Evolutionary conservation across 2,113 vertebrate species (phyloP), one percentile per base, ranked within the genome.

Genomic region (Tapirus terrestris): DNA sequence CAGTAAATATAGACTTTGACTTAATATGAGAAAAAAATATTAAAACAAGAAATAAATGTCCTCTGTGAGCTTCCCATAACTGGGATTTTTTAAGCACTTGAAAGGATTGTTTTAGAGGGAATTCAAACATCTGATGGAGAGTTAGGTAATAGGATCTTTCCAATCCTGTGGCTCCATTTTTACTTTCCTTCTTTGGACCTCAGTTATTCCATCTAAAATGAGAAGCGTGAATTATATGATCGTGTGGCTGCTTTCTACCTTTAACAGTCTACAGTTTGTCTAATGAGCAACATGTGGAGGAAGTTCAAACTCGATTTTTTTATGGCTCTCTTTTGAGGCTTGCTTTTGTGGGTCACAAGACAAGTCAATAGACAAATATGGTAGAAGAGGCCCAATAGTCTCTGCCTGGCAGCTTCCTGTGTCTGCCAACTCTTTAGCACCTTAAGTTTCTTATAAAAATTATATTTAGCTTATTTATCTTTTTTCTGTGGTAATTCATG

Each of bases 131-230:
- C 29, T 96, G 58, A 39, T 68, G 12, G 65, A 75, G 56, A 79
- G n/a, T 90, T 63, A 89, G 43, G 10, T 20, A 58, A 33, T 16
- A 85, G 85, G 43, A 53, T 80, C 6, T 33, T 18, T 80, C 51
- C 5, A 53, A 89, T 81, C 8, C 8, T 70, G 21, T 68, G 23
- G 63, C 91, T 89, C 23, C 25, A 20, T 36, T 81, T 93, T 86
- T 81, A 61, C 27, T 75, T 85, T 60, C 25, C 9, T 68, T 88
- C 63, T 67, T 1, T 80, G 31, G 23, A 67, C 51, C 29, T 80
- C 53, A 84, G n/a, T 61, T 68, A 88, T 70, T 27, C 29, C 14
- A 58, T 79, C 31, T 67, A 87, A 93, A 95, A 96, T 80, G 27
- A 91, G 20, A 93, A 87, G 9, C n/a, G 31, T 92, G 51, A 53